Evolutionary conservation across 2,888 invertebrate species (phyloP).

Genomic region (Caenorhabditis doughertyi): DNA sequence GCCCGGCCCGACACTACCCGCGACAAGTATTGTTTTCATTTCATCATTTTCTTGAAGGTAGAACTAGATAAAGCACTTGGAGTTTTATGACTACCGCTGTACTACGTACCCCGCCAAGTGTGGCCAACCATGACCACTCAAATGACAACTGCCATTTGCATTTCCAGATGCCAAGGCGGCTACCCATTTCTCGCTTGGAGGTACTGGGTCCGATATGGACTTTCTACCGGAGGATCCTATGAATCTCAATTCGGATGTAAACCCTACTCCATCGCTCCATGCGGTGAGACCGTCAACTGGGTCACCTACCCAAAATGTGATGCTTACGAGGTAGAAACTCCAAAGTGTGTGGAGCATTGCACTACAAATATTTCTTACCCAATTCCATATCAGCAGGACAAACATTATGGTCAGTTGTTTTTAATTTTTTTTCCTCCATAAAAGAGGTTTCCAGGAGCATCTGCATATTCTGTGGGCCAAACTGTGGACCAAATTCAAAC

Average conservation of each 20-base stretch:
- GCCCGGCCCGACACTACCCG: no score
- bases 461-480: constrained; percentile 18
- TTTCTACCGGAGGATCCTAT: constrained; percentile 63
- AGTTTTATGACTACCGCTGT: no score
- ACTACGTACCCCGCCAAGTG: no score
- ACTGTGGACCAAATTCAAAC: constrained; percentile 85
- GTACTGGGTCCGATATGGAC: constrained; percentile 55
- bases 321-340: constrained; percentile 55
- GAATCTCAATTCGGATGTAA: constrained; percentile 78
- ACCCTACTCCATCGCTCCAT: constrained; percentile 51
- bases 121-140: no score
- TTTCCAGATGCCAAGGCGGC: constrained; percentile 60
- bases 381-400: constrained; percentile 32
- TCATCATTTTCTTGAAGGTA: no score
- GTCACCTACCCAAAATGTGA: constrained; percentile 50
- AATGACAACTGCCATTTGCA: background rate
- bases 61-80: no score
- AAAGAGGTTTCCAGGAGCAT: constrained; percentile 5
- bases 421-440: background rate
- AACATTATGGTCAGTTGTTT: constrained; percentile 44
- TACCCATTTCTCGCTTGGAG: constrained; percentile 61
- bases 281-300: constrained; percentile 37
- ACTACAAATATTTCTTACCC: constrained; percentile 16
- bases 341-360: constrained; percentile 52
- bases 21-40: no score